Base-by-base conservation (phyloP, 23 tunicate species). In the Ciona savignyi region DNA sequence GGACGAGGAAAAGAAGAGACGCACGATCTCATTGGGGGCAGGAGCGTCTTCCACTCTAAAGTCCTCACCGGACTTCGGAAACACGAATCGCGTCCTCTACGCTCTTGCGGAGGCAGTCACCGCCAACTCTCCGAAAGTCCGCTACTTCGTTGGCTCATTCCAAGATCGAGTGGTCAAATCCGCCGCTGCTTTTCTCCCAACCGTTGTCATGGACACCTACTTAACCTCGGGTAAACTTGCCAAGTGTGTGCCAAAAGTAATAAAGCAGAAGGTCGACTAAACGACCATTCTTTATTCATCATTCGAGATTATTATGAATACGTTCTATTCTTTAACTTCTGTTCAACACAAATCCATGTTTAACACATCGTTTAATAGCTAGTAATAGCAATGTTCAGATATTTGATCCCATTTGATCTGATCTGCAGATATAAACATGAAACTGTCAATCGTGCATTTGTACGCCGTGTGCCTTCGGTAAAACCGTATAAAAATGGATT, bases 41-140 rank as follows among this genome's bases (percentile, higher is more conserved):
- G 33, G 56, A 26, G 76, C 86, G 1, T 67, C 80, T 27, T 51
- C 79, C 30, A 77, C 96, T 4, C 75, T 88, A 20, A 88, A 88
- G 60, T 70, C 80, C 60, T 60, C 86, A 30, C 74, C 77, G 21
- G 63, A 75, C 71, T 61, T 82, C 42, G 77, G 84, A 73, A 77
- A 81, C 72, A 91, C 76, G 26, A 91, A 91, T 60, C 75, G 97
- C 11, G 91, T 91, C 60, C 77, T 91, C 26, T 86, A 84, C 65
- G 90, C 97, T 65, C 82, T 91, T 3, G 80, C 84, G 71, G 97
- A 91, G 35, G 97, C 97, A 1, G 86, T 77, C 32, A 80, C 97
- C 2, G 33, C 83, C 2, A 60, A 70, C 1, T 81, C 97, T 9
- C 97, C 97, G 27, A 91, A 80, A 68, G 89, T 83, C 30, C 89